A percentile compares a stretch with the other conserved stretches of the same genome.
Conservation (phyloP, 2,888 invertebrate genomes). For the Rotaria magnacalcarata region DNA sequence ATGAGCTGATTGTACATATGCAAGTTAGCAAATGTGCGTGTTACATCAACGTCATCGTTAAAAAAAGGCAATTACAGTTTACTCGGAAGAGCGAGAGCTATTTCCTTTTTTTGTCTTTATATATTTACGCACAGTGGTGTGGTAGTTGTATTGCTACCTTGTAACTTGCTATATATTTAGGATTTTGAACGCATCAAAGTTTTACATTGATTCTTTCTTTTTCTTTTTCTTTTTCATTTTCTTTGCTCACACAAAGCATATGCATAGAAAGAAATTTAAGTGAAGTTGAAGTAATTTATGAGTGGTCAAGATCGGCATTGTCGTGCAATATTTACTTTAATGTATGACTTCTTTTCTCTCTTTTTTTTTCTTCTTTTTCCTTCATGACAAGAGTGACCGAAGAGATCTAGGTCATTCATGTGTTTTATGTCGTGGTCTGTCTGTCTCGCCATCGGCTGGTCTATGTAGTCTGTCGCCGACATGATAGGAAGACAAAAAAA, state of each 20-base stretch:
- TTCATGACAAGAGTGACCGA: neutral
- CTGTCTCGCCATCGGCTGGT: neutral
- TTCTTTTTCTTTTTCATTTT: neutral
- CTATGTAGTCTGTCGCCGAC: neutral
- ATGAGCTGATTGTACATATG: neutral
- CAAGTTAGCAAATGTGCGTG: neutral
- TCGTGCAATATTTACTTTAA: neutral
- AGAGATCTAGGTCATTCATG: constrained; percentile 13
- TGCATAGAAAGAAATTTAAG: neutral
- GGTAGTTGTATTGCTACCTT: neutral
- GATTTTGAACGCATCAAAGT: neutral
- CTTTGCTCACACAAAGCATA: neutral
- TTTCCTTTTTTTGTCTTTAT: neutral
- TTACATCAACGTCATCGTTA: neutral
- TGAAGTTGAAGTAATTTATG: neutral
- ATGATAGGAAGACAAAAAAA: constrained; percentile 7
- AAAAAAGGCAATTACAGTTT: neutral
- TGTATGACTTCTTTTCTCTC: neutral
- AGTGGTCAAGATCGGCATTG: neutral
- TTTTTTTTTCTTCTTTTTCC: neutral
- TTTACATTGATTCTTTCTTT: neutral
- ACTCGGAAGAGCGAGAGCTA: neutral
- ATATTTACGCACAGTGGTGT: neutral
- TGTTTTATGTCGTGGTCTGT: neutral
- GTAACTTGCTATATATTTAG: neutral